Percentiles rank a stretch among this genome's conserved stretches.
phyloP scores from a whole-genome alignment of 2,113 vertebrate species.

The Oncorhynchus gorbuscha region DNA sequence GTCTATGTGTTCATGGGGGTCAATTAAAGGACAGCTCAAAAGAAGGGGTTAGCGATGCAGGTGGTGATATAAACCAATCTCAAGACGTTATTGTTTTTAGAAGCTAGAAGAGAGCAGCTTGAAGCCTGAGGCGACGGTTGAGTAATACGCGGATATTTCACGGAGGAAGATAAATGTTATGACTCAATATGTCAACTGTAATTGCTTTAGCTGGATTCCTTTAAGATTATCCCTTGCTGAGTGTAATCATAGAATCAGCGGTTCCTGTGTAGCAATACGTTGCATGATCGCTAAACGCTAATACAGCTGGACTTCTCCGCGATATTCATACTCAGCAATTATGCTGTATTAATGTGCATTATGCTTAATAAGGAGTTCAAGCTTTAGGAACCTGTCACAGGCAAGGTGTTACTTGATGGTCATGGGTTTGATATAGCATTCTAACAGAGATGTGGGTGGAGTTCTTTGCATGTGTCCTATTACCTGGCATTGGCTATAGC shows the following conservation, averaged over 20 bases:
- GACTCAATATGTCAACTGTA: slow-evolving; percentile 3
- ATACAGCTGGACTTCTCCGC: slow-evolving; percentile 30
- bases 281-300: slow-evolving; percentile 28
- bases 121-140: background rate
- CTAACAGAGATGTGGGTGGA: slow-evolving; percentile 34
- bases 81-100: background rate
- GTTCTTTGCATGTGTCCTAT: slow-evolving; percentile 29
- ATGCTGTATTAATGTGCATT: slow-evolving; percentile 54
- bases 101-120: background rate
- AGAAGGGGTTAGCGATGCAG: background rate
- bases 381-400: slow-evolving; percentile 51
- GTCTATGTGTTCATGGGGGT: no score
- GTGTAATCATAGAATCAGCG: slow-evolving; percentile 9
- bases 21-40: background rate
- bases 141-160: background rate
- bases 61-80: background rate
- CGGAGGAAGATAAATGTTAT: slow-evolving; percentile 5
- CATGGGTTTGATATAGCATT: slow-evolving; percentile 58
- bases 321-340: slow-evolving; percentile 57
- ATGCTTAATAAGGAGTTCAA: slow-evolving; percentile 61
- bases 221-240: slow-evolving; percentile 26
- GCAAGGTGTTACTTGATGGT: slow-evolving; percentile 53
- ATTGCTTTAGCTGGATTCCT: slow-evolving; percentile 20
- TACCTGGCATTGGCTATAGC: slow-evolving; percentile 30
- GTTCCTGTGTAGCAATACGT: slow-evolving; percentile 31